Evolutionary conservation across 2,888 invertebrate species (phyloP).

Genomic region (Drosophila austrosaltans): DNA sequence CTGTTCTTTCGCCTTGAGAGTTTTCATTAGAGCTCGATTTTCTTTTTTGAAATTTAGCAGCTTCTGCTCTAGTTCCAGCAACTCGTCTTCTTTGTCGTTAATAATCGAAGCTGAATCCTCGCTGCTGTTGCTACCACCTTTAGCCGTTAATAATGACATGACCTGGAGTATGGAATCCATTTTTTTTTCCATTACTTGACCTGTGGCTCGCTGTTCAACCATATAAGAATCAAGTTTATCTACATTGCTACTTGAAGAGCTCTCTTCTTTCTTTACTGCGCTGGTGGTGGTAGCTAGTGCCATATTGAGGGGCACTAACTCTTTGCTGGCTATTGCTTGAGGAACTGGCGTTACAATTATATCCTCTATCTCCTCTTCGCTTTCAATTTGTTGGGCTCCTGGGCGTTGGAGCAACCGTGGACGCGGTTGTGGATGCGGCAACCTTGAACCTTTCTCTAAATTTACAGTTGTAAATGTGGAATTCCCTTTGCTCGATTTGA

Average conservation of each 20-base stretch:
- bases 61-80: constrained; percentile 80
- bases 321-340: constrained; percentile 19
- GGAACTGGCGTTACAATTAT: constrained; percentile 33
- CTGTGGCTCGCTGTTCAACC: constrained; percentile 41
- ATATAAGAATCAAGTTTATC: constrained; percentile 36
- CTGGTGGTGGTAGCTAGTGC: neutral
- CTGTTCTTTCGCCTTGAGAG: constrained; percentile 47
- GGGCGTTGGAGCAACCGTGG: neutral
- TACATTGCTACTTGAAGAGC: neutral
- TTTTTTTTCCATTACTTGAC: constrained; percentile 44
- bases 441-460: neutral
- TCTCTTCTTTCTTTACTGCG: neutral
- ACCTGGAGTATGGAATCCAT: constrained; percentile 50
- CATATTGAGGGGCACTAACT: neutral
- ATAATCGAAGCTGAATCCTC: neutral
- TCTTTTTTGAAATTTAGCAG: constrained; percentile 80
- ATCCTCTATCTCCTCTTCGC: constrained; percentile 16
- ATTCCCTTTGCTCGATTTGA: neutral
- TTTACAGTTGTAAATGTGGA: neutral
- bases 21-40: constrained; percentile 69
- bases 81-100: constrained; percentile 64
- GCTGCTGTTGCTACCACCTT: neutral
- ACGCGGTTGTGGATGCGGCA: constrained; percentile 28
- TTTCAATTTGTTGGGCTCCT: neutral
- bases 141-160: constrained; percentile 35